phyloP scores from a whole-genome alignment of 2,888 invertebrate genomes.

The Oxyteleia sp. region DNA sequence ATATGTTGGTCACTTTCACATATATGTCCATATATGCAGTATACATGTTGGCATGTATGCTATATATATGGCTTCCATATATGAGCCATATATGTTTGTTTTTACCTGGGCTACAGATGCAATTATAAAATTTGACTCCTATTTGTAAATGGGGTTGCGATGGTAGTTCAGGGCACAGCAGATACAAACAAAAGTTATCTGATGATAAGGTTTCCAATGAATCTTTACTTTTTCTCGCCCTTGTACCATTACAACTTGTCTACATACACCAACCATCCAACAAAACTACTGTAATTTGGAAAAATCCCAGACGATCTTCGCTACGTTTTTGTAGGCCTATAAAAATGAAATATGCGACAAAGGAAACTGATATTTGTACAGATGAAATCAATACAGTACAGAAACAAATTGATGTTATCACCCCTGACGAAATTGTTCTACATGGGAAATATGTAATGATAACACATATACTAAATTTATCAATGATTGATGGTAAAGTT shows the following conservation, averaged over 20 bases:
- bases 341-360: conserved; percentile 5
- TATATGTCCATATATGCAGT: too few relatives aligned
- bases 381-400: conserved; percentile 1
- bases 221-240: neutral
- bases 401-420: conserved; percentile 1
- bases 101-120: too few relatives aligned
- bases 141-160: too few relatives aligned
- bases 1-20: too few relatives aligned
- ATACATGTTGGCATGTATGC: too few relatives aligned
- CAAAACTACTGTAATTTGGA: conserved; percentile 9
- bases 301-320: conserved; percentile 27
- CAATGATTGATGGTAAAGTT: conserved; percentile 24
- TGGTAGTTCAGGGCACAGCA: too few relatives aligned
- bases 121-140: too few relatives aligned
- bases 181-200: too few relatives aligned
- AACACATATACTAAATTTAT: neutral
- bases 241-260: conserved; percentile 39
- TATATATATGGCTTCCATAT: too few relatives aligned
- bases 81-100: too few relatives aligned
- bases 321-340: conserved; percentile 17
- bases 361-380: neutral
- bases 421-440: neutral
- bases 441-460: neutral
- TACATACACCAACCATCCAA: neutral
- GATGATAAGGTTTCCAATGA: too few relatives aligned